Percentiles rank a stretch among this genome's conserved stretches.
phyloP scores from a whole-genome alignment of 2,797 vertebrate species.

The Amphiprion clarkii region DNA sequence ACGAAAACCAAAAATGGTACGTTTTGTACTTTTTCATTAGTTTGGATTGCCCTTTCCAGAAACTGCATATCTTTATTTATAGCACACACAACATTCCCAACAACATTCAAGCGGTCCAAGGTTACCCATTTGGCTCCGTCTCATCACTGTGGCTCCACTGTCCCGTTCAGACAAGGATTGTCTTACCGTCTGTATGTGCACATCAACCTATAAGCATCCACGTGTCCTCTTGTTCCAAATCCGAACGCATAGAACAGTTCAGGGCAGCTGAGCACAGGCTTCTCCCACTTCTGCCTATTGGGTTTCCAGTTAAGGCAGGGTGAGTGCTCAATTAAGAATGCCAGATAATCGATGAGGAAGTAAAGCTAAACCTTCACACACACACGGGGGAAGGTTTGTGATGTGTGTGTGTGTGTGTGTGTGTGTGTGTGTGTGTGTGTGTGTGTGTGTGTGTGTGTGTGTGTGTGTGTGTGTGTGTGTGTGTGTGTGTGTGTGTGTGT shows the following conservation, averaged over 20 bases:
- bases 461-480: too few relatives aligned
- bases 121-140: conserved; percentile 34
- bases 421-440: too few relatives aligned
- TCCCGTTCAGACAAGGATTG: conserved; percentile 36
- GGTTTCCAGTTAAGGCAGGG: conserved; percentile 54
- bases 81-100: not conserved
- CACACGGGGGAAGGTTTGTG: not conserved
- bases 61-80: not conserved
- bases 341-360: conserved; percentile 62
- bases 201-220: conserved; percentile 9
- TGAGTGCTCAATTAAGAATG: conserved; percentile 59
- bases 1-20: too few relatives aligned
- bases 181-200: conserved; percentile 45
- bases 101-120: conserved; percentile 22
- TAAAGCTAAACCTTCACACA: conserved; percentile 43
- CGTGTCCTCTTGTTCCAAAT: conserved; percentile 22
- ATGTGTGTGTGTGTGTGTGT: too few relatives aligned
- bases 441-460: not conserved
- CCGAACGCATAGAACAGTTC: conserved; percentile 25
- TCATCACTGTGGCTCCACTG: conserved; percentile 23
- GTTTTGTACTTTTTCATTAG: too few relatives aligned
- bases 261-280: conserved; percentile 16
- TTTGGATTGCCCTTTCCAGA: too few relatives aligned
- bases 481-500: too few relatives aligned
- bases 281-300: conserved; percentile 42